Evolutionary conservation across 2,797 vertebrate species (phyloP).

Genomic region (Myotis pilosus): DNA sequence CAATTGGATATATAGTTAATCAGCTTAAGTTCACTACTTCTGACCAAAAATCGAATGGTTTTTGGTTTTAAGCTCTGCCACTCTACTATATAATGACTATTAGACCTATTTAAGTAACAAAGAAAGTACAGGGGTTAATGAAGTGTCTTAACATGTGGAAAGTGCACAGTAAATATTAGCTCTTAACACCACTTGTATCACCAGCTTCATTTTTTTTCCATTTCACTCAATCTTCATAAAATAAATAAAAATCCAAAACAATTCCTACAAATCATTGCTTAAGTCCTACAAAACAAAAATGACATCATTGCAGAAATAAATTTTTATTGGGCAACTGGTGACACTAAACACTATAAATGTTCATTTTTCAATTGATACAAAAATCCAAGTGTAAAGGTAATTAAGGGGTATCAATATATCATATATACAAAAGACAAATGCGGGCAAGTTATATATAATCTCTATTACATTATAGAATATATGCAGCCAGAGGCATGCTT

Average conservation of each 20-base stretch:
- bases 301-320: background rate
- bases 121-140: background rate
- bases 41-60: background rate
- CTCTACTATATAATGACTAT: background rate
- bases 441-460: background rate
- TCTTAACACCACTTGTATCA: background rate
- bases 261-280: background rate
- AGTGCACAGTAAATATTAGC: background rate
- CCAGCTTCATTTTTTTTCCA: background rate
- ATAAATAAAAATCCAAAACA: background rate
- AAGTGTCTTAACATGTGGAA: background rate
- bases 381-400: background rate
- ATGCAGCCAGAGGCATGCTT: background rate
- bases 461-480: background rate
- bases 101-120: background rate
- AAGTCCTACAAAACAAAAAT: background rate
- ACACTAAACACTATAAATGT: background rate
- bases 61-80: slow-evolving; percentile 5
- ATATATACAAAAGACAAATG: background rate
- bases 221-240: background rate
- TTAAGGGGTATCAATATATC: background rate
- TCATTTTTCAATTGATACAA: slow-evolving; percentile 13
- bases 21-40: background rate
- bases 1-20: background rate
- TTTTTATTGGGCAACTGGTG: background rate